Evolutionary conservation across 1,140 invertebrate species (phyloP).

Genomic region (Lamellibrachia luymesi): DNA sequence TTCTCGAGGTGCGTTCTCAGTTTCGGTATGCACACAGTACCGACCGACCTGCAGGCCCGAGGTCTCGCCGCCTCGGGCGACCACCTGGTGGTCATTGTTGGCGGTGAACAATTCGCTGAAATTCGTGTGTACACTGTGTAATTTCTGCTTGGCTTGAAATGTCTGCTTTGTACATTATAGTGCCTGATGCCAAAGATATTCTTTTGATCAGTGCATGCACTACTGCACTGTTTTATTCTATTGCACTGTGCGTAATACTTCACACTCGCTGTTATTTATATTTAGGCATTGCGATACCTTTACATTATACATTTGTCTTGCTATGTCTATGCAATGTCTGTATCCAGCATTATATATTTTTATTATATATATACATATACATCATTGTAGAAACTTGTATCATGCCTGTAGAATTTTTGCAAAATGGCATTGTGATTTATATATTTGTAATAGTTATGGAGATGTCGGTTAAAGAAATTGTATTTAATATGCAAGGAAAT

Average conservation of each 20-base stretch:
- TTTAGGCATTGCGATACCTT: not conserved
- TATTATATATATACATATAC: not conserved
- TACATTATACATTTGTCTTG: not conserved
- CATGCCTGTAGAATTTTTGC: not conserved
- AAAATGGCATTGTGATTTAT: not conserved
- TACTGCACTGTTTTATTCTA: not conserved
- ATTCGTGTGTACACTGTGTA: not conserved
- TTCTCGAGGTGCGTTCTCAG: conserved; percentile 17
- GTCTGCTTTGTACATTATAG: not conserved
- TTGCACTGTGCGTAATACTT: not conserved
- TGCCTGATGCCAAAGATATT: not conserved
- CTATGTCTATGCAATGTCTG: not conserved
- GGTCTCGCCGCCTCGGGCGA: not conserved
- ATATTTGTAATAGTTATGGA: not conserved
- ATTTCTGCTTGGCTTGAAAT: not conserved
- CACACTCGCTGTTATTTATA: not conserved
- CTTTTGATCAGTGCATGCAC: not conserved
- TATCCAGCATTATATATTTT: not conserved
- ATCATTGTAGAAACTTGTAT: not conserved
- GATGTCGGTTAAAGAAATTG: not conserved
- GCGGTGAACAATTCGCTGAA: not conserved
- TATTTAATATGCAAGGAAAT: not conserved
- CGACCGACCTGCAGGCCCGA: not conserved
- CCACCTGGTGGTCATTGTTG: conserved; percentile 11
- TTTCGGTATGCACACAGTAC: not conserved